A percentile compares a stretch with the other conserved stretches of the same genome.
phyloP scores from a whole-genome alignment of 1,140 invertebrate species.

The Phymastichus coffea region DNA sequence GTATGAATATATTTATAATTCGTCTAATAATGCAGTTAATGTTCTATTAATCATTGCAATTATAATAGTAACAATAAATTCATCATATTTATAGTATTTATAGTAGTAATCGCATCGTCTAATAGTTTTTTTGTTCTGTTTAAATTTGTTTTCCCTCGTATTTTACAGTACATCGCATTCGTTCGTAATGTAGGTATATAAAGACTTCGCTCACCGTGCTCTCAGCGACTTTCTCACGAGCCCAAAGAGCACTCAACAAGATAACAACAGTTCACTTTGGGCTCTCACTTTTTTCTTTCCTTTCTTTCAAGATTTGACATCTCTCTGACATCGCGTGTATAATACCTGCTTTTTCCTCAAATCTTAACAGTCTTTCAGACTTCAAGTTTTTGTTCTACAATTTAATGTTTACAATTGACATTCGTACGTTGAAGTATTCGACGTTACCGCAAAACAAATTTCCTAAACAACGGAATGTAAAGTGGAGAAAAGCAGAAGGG shows the following conservation, averaged over 20 bases:
- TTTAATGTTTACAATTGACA: slow-evolving; percentile 25
- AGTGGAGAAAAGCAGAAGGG: no score
- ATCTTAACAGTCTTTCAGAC: slow-evolving; percentile 24
- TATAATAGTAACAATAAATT: slow-evolving; percentile 52
- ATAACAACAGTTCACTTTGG: slow-evolving; percentile 54
- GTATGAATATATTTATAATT: slow-evolving; percentile 35
- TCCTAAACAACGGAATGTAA: no score
- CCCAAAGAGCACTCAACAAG: slow-evolving; percentile 55
- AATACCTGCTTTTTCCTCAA: no score
- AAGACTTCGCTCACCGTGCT: slow-evolving; percentile 41
- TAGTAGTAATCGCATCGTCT: slow-evolving; percentile 34
- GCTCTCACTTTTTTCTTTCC: slow-evolving; percentile 30
- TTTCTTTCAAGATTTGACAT: slow-evolving; percentile 27
- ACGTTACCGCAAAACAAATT: no score
- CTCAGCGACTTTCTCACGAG: slow-evolving; percentile 29
- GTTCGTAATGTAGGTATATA: slow-evolving; percentile 49
- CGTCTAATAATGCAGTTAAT: slow-evolving; percentile 45
- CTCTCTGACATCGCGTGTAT: no score
- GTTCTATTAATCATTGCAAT: slow-evolving; percentile 46
- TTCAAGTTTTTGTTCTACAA: background rate
- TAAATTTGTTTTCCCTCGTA: slow-evolving; percentile 20
- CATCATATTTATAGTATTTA: slow-evolving; percentile 49
- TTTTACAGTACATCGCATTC: slow-evolving; percentile 47
- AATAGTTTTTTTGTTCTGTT: no score
- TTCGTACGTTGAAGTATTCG: slow-evolving; percentile 19